A percentile compares a stretch with the other conserved stretches of the same genome.
Evolutionary conservation across 1,140 invertebrate species (phyloP).

Genomic region (Diprion similis): DNA sequence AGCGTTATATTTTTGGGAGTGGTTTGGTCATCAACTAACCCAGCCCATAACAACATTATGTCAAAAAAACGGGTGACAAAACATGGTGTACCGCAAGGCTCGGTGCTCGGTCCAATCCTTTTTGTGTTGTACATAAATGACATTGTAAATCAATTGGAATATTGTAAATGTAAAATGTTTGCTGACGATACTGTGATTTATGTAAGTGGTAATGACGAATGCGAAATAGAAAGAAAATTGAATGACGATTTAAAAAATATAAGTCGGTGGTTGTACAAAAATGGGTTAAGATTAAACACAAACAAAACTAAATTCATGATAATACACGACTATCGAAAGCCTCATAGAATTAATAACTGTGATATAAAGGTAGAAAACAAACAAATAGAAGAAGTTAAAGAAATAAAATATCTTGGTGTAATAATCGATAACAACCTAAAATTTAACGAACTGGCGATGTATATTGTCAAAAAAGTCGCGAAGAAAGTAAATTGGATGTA

Average conservation of each 20-base stretch:
- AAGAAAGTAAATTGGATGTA: constrained; percentile 26
- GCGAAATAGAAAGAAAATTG: constrained; percentile 3
- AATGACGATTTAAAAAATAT: constrained; percentile 12
- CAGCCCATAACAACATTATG: too few species aligned
- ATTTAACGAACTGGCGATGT: not conserved
- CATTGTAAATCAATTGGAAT: constrained; percentile 6
- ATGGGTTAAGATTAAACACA: constrained; percentile 19
- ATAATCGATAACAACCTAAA: not conserved
- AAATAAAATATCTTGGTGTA: not conserved
- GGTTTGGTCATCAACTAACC: too few species aligned
- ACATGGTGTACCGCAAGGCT: constrained; percentile 20
- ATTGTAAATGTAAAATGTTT: constrained; percentile 28
- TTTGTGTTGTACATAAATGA: constrained; percentile 24
- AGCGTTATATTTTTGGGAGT: too few species aligned
- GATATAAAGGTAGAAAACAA: not conserved
- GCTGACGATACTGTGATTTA: constrained; percentile 32
- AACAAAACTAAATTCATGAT: constrained; percentile 25
- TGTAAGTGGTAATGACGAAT: constrained; percentile 17
- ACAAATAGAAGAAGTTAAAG: not conserved
- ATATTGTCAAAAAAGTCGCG: constrained; percentile 5
- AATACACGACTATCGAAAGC: constrained; percentile 16
- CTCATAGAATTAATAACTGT: not conserved
- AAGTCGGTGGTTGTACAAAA: constrained; percentile 16
- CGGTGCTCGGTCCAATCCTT: constrained; percentile 4
- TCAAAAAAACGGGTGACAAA: not conserved